These are phyloP conservation scores for Phalacrocorax carbo DNA, from an alignment of 2,113 vertebrate species.

Conservation along the genomic window DNA sequence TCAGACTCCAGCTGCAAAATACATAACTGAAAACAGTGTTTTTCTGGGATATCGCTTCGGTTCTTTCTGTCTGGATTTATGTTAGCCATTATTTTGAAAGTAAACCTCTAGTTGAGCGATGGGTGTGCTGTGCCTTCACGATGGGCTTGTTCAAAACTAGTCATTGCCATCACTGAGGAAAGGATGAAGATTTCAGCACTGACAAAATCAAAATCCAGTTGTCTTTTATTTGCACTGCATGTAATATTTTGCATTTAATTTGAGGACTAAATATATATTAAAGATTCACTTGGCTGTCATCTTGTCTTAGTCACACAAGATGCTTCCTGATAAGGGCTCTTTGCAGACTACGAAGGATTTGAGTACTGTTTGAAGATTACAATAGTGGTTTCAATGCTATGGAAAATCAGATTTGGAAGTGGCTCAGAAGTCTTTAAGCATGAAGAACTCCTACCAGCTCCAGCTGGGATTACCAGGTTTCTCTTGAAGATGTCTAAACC, in stretches of 20 bases:
- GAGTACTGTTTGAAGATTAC: background rate
- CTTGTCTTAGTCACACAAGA: background rate
- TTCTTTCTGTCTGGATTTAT: background rate
- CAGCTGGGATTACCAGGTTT: background rate
- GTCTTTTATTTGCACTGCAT: background rate
- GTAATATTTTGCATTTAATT: background rate
- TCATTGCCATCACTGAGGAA: background rate
- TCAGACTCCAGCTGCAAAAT: background rate
- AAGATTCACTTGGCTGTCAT: background rate
- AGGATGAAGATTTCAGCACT: background rate
- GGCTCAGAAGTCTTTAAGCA: background rate
- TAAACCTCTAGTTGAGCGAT: background rate
- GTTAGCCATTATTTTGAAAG: background rate
- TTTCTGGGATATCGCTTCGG: background rate
- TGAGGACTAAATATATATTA: background rate
- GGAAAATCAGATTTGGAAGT: background rate
- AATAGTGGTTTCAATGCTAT: background rate
- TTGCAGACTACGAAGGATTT: background rate
- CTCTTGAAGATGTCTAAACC: background rate
- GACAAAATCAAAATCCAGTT: background rate
- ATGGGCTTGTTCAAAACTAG: background rate
- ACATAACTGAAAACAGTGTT: background rate
- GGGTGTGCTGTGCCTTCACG: background rate
- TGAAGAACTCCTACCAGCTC: background rate
- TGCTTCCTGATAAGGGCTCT: background rate